Percentiles rank a stretch among this genome's conserved stretches.
Evolutionary conservation across 2,797 vertebrate species (phyloP).

Genomic region (Neopelma chrysocephalum): DNA sequence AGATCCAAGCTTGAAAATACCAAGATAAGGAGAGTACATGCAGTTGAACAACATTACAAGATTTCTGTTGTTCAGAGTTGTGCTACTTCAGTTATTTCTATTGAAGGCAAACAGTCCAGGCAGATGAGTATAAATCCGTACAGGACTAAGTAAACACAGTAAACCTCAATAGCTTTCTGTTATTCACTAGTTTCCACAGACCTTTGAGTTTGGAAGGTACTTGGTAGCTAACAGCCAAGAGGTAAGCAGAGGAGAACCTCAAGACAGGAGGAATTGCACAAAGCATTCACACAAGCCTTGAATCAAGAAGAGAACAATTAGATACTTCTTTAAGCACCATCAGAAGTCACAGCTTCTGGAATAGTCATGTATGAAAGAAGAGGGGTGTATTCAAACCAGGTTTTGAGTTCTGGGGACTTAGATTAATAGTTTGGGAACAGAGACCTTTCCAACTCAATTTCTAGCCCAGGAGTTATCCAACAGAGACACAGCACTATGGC

Average conservation of each 20-base stretch:
- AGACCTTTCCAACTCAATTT: neutral
- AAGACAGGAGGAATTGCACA: neutral
- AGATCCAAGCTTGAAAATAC: neutral
- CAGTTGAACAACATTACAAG: neutral
- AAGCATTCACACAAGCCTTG: neutral
- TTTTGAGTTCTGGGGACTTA: neutral
- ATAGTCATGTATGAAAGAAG: neutral
- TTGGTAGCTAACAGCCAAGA: neutral
- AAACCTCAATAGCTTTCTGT: neutral
- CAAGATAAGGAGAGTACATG: neutral
- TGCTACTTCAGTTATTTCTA: neutral
- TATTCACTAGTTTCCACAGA: neutral
- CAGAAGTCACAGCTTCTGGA: neutral
- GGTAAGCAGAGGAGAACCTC: neutral
- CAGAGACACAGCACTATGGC: neutral
- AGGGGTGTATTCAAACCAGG: neutral
- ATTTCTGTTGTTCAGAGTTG: neutral
- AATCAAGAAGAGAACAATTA: neutral
- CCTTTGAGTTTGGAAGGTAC: neutral
- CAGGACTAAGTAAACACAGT: neutral
- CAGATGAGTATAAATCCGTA: neutral
- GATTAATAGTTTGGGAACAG: neutral
- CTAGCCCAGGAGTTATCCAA: neutral
- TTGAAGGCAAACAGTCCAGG: neutral
- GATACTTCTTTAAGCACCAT: neutral